Evolutionary conservation across 2,888 invertebrate species (phyloP).

Genomic region (Aspidapion aeneum): DNA sequence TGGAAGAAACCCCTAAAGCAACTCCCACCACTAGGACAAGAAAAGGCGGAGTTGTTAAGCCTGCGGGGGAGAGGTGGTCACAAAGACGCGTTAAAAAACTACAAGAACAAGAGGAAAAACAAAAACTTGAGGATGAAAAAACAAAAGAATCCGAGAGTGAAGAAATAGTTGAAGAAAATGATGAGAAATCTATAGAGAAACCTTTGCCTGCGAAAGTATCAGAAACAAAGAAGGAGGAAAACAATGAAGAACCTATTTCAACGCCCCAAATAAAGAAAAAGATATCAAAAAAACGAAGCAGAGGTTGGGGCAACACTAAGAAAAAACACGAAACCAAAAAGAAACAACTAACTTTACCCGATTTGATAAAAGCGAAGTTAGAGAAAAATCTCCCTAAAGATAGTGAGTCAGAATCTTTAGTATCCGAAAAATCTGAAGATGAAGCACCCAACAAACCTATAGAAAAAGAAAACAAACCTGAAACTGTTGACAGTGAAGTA

Average conservation of each 20-base stretch:
- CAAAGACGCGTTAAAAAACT: conserved; percentile 43
- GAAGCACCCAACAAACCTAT: conserved; percentile 26
- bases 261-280: conserved; percentile 21
- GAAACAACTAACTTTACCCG: conserved; percentile 46
- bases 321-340: conserved; percentile 40
- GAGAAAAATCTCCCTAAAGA: conserved; percentile 28
- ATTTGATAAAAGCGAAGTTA: conserved; percentile 41
- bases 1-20: not conserved
- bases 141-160: conserved; percentile 22
- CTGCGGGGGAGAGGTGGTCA: conserved; percentile 44
- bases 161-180: conserved; percentile 10
- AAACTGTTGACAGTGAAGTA: conserved; percentile 8
- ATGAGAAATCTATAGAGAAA: not conserved
- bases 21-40: conserved; percentile 29
- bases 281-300: conserved; percentile 39
- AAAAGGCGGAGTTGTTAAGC: conserved; percentile 34
- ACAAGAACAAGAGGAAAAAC: conserved; percentile 32
- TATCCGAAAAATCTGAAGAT: conserved; percentile 43
- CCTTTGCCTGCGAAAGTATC: not conserved
- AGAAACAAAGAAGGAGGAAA: conserved; percentile 11
- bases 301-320: conserved; percentile 51
- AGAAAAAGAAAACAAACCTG: conserved; percentile 16
- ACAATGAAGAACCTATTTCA: conserved; percentile 7
- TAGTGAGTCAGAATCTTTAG: conserved; percentile 39
- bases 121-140: conserved; percentile 14